Evolutionary conservation across 2,888 invertebrate genomes (phyloP).

Genomic region (Agrotis puta): DNA sequence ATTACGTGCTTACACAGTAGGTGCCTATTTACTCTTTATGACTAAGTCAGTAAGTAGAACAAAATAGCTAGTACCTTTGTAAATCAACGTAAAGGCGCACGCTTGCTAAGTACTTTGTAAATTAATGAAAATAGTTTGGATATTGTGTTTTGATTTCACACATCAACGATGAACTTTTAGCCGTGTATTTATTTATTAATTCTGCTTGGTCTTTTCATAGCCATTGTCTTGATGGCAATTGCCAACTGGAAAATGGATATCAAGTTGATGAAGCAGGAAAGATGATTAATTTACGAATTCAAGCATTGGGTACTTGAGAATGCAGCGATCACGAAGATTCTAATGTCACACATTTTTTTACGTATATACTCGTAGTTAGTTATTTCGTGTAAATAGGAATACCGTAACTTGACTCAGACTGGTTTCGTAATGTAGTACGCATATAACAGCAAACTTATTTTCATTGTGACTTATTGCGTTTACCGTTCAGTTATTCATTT

Average conservation of each 20-base stretch:
- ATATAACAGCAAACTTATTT: slow-evolving; percentile 68
- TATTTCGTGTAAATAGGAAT: slow-evolving; percentile 59
- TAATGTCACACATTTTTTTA: slow-evolving; percentile 29
- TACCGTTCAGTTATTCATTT: slow-evolving; percentile 76
- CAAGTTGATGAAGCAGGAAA: not conserved
- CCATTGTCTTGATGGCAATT: slow-evolving; percentile 3
- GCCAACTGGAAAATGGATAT: not conserved
- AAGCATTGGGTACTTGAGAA: not conserved
- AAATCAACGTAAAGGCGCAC: not conserved
- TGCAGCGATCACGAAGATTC: slow-evolving; percentile 12
- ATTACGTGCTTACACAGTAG: slow-evolving; percentile 21
- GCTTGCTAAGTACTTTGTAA: not conserved
- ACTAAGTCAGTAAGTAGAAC: slow-evolving; percentile 6
- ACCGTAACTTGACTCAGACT: slow-evolving; percentile 66
- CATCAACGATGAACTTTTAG: not conserved
- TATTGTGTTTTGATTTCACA: slow-evolving; percentile 16
- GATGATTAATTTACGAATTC: not conserved
- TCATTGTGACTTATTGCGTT: slow-evolving; percentile 75
- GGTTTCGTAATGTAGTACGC: slow-evolving; percentile 64
- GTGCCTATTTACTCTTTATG: slow-evolving; percentile 1
- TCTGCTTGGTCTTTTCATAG: not conserved
- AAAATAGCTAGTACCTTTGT: slow-evolving; percentile 7
- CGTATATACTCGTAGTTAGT: slow-evolving; percentile 44
- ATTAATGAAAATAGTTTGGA: not conserved
- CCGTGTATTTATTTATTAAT: not conserved